phyloP scores from a whole-genome alignment of 2,888 invertebrate species.

The Sphecodes monilicornis region DNA sequence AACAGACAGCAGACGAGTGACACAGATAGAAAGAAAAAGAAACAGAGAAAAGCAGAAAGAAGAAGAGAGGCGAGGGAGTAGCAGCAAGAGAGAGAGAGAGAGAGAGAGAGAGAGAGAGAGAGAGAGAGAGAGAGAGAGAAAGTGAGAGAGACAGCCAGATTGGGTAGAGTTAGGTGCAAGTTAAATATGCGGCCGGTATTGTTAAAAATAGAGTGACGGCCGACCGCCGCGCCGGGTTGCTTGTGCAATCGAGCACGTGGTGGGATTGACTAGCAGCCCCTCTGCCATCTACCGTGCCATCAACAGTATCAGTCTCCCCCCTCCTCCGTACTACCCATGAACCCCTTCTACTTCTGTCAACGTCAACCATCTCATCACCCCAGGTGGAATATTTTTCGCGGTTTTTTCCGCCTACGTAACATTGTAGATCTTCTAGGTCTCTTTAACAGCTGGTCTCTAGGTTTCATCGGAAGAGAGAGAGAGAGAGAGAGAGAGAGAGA shows the following conservation, averaged over 20 bases:
- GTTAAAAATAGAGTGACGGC: slow-evolving; percentile 83
- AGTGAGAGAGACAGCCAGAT: slow-evolving; percentile 21
- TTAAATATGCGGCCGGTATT: slow-evolving; percentile 82
- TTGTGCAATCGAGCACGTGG: slow-evolving; percentile 83
- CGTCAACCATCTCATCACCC: slow-evolving; percentile 6
- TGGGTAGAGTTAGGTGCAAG: slow-evolving; percentile 80
- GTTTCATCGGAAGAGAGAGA: neutral
- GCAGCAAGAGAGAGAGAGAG: neutral
- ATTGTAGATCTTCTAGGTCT: neutral
- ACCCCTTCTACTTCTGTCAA: neutral
- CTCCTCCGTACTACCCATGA: neutral
- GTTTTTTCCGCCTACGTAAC: slow-evolving; percentile 40
- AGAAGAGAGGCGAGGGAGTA: too few relatives aligned
- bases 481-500: neutral
- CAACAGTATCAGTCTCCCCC: neutral
- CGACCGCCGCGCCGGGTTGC: slow-evolving; percentile 75
- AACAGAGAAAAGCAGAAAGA: neutral
- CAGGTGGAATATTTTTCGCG: slow-evolving; percentile 7
- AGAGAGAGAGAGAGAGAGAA: neutral
- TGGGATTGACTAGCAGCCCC: slow-evolving; percentile 64
- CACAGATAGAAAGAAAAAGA: neutral
- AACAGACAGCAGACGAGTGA: too few relatives aligned
- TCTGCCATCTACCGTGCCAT: slow-evolving; percentile 7
- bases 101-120: too few relatives aligned
- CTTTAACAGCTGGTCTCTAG: neutral